A percentile compares a stretch with the other conserved stretches of the same genome.
Conservation (phyloP, 2,888 invertebrate species). For the Volucella zonaria region DNA sequence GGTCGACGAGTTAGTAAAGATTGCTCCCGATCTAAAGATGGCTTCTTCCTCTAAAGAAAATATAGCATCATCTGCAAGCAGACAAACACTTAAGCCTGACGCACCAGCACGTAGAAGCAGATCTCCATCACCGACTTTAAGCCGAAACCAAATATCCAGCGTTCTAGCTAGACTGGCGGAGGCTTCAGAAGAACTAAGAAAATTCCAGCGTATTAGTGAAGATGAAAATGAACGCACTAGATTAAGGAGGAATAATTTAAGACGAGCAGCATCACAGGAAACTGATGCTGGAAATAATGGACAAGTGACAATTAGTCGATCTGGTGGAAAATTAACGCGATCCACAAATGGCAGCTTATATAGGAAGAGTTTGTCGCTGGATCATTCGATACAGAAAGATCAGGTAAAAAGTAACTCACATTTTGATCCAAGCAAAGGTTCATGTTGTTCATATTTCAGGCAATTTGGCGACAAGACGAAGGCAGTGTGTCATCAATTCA, state of each 20-base stretch:
- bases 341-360: conserved; percentile 85
- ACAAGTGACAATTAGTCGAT: conserved; percentile 80
- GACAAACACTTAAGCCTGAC: conserved; percentile 79
- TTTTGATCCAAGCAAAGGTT: conserved; percentile 42
- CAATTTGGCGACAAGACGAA: conserved; percentile 92
- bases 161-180: conserved; percentile 86
- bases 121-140: conserved; percentile 79
- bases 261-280: conserved; percentile 86
- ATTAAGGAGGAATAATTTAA: conserved; percentile 81
- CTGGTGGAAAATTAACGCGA: conserved; percentile 79
- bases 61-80: conserved; percentile 75
- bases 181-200: conserved; percentile 88
- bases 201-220: conserved; percentile 83
- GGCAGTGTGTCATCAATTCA: conserved; percentile 93
- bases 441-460: conserved; percentile 80
- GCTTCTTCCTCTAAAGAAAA: conserved; percentile 77
- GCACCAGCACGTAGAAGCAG: conserved; percentile 78
- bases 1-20: conserved; percentile 90
- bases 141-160: conserved; percentile 79
- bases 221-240: conserved; percentile 84
- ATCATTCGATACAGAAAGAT: conserved; percentile 85
- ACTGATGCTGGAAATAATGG: conserved; percentile 84
- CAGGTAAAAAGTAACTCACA: conserved; percentile 77
- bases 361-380: conserved; percentile 88
- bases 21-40: conserved; percentile 88